Evolutionary conservation across 2,113 vertebrate species (phyloP).

Genomic region (Rostratula benghalensis): DNA sequence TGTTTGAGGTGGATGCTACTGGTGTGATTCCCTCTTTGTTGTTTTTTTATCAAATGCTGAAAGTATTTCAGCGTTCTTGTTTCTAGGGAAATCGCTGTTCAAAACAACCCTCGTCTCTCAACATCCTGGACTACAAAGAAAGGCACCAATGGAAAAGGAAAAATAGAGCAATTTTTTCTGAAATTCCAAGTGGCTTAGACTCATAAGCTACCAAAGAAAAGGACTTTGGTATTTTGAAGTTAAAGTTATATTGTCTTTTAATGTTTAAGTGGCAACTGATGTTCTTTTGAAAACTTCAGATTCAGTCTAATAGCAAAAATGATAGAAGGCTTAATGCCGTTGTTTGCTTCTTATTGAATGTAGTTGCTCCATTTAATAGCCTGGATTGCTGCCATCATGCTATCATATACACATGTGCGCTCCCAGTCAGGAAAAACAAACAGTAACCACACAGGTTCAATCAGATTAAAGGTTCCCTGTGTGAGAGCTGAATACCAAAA

Average conservation of each 20-base stretch:
- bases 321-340: not conserved
- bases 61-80: not conserved
- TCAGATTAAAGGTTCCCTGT: conserved; percentile 45
- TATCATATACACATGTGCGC: conserved; percentile 23
- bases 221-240: not conserved
- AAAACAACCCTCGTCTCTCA: not conserved
- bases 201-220: not conserved
- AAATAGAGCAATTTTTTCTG: not conserved
- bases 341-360: conserved; percentile 43
- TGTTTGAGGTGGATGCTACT: not conserved
- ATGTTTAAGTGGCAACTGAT: not conserved
- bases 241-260: not conserved
- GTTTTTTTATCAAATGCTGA: not conserved
- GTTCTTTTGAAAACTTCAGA: conserved; percentile 3
- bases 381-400: conserved; percentile 38
- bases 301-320: conserved; percentile 5
- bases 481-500: conserved; percentile 54
- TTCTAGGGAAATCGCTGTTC: not conserved
- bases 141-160: not conserved
- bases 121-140: not conserved
- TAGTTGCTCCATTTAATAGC: conserved; percentile 37
- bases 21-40: not conserved
- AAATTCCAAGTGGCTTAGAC: not conserved
- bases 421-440: conserved; percentile 54
- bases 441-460: conserved; percentile 36